Evolutionary conservation across 2,113 vertebrate genomes (phyloP).

Genomic region (Paratilapia polleni): DNA sequence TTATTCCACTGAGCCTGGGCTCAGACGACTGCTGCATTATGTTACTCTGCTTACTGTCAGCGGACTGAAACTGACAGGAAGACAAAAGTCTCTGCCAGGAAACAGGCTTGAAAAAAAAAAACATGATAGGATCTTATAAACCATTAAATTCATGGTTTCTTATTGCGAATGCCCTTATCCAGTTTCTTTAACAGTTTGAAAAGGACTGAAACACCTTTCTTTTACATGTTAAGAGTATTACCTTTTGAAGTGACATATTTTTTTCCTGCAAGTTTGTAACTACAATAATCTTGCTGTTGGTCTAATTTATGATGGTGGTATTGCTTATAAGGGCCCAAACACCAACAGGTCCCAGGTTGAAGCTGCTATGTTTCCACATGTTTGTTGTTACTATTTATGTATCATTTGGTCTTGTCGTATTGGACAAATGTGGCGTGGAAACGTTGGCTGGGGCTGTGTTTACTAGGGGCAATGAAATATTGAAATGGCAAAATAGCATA

Average conservation of each 20-base stretch:
- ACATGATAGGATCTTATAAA: constrained; percentile 1
- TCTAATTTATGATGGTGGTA: background rate
- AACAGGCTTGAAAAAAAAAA: constrained; percentile 25
- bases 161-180: background rate
- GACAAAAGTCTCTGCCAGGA: constrained; percentile 36
- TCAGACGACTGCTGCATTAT: constrained; percentile 28
- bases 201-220: background rate
- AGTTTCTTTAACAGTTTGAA: background rate
- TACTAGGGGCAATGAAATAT: too few species aligned
- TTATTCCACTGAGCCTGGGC: constrained; percentile 22
- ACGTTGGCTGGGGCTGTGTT: background rate
- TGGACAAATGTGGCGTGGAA: background rate
- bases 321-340: background rate
- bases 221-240: background rate
- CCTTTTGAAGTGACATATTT: background rate
- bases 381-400: background rate
- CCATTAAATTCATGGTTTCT: background rate
- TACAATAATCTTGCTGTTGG: background rate
- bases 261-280: background rate
- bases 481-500: too few species aligned
- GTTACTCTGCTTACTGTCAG: constrained; percentile 52
- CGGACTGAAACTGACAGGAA: constrained; percentile 38
- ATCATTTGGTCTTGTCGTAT: background rate
- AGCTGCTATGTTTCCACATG: too few species aligned
- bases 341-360: background rate